Evolutionary conservation across 2,888 invertebrate species (phyloP), one percentile per base, ranked within the genome.

Genomic region (Prosapia bicincta): DNA sequence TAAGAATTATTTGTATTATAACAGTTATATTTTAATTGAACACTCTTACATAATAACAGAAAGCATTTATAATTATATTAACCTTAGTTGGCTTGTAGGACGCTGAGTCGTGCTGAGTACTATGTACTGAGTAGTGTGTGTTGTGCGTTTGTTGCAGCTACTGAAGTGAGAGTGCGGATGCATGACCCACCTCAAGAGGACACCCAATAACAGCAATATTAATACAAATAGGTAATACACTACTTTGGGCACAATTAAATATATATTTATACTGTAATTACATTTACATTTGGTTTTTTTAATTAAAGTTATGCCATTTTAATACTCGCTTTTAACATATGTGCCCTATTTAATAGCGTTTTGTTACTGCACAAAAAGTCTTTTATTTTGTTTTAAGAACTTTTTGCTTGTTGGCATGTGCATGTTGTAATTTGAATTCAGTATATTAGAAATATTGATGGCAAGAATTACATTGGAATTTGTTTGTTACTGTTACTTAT

Each of bases 101-200:
- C 71, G 66, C 72, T 67, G 72, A 75, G 74, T 72, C 71, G 75
- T 77, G 68, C 75, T 78, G 77, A 70, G 74, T 30, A 74, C 74
- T 69, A 73, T 76, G 73, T 77, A 73, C 75, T 78, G 77, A 75
- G 74, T 43, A 74, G 75, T 66, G 75, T 77, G 73, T 79, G 76
- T 68, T 79, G 78, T 80, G 80, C 79, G 78, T 80, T 78, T 81
- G 81, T 82, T 81, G 78, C 81, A 82, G 82, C 81, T 78, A 69
- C 68, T 24, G 74, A 74, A 28, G 65, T 74, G 20, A 79, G 79
- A 78, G 80, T 81, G 77, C 80, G 80, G 78, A 80, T 82, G 81
- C 82, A 82, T 82, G 82, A 80, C 76, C 82, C 82, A 77, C 79
- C 81, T 76, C 79, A 80, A 78, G 79, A 81, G 80, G 81, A 81